Percentiles rank a stretch among this genome's conserved stretches.
Evolutionary conservation across 2,797 vertebrate species (phyloP).

Genomic region (Gila robusta): DNA sequence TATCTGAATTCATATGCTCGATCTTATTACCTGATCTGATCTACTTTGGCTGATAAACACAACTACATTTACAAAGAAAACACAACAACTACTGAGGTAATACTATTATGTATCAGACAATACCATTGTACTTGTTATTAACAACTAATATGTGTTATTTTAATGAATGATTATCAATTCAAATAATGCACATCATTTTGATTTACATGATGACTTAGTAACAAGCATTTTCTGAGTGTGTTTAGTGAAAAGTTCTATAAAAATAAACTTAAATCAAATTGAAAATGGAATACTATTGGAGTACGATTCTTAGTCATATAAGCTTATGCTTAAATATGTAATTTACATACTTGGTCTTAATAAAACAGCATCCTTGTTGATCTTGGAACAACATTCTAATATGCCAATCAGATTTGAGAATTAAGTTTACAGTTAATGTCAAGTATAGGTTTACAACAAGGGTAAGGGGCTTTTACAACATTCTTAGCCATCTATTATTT

Average conservation of each 20-base stretch:
- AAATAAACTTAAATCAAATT: neutral
- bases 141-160: neutral
- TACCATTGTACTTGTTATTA: neutral
- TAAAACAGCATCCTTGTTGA: neutral
- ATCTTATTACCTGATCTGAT: neutral
- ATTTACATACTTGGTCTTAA: neutral
- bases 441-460: too few relatives aligned
- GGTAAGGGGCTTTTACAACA: neutral
- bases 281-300: neutral
- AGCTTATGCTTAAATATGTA: too few relatives aligned
- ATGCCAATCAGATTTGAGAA: neutral
- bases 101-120: neutral
- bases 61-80: neutral
- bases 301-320: neutral
- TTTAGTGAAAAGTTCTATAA: neutral
- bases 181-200: neutral
- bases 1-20: neutral
- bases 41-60: neutral
- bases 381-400: neutral
- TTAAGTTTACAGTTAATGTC: too few relatives aligned
- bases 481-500: neutral
- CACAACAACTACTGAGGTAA: neutral
- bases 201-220: neutral
- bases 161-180: neutral
- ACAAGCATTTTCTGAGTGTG: neutral